These are phyloP conservation scores for Philonicus albiceps DNA, from an alignment of 2,888 invertebrate species.

Conservation along the genomic window DNA sequence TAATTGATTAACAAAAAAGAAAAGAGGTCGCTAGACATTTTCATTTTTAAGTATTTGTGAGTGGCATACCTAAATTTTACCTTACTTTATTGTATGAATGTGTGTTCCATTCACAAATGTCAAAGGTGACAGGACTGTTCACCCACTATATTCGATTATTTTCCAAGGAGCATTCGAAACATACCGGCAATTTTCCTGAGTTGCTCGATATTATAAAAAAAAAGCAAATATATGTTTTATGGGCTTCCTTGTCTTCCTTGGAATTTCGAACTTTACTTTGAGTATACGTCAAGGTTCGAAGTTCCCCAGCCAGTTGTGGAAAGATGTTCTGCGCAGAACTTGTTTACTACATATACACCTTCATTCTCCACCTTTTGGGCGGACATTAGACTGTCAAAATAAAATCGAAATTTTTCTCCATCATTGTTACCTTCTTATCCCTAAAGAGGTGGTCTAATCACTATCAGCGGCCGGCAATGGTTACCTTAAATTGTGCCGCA, in stretches of 20 bases:
- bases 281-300: not conserved
- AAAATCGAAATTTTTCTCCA: not conserved
- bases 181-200: constrained; percentile 17
- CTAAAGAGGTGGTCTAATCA: not conserved
- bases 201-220: constrained; percentile 8
- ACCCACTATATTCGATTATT: constrained; percentile 8
- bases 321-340: not conserved
- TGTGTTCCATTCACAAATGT: constrained; percentile 5
- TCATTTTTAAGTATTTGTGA: not conserved
- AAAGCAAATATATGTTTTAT: not conserved
- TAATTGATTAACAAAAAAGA: not conserved
- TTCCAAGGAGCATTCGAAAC: constrained; percentile 20
- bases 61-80: not conserved
- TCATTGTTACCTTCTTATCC: not conserved
- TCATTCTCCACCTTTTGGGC: not conserved
- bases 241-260: not conserved
- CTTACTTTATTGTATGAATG: not conserved
- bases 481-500: not conserved
- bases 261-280: not conserved
- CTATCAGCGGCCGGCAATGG: not conserved
- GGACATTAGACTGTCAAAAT: not conserved
- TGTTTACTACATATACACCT: not conserved
- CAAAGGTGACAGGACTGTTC: constrained; percentile 26
- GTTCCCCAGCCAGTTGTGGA: not conserved
- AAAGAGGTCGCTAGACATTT: not conserved